Evolutionary conservation across 2,888 invertebrate species (phyloP).

Genomic region (Eugnorisma glareosa): DNA sequence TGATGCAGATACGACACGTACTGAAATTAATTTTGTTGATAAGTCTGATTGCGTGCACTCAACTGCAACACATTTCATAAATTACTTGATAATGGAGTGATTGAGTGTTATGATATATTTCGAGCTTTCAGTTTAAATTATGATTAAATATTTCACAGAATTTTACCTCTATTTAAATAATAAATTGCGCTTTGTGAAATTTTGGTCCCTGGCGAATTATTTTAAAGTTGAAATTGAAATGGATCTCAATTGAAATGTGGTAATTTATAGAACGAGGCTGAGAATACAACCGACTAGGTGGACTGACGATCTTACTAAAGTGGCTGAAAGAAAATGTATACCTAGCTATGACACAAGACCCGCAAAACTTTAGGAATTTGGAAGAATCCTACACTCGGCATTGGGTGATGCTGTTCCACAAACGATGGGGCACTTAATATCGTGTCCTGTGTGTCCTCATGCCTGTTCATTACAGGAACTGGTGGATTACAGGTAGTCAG

Average conservation of each 20-base stretch:
- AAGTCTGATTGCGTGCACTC: constrained; percentile 47
- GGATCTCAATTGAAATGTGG: neutral
- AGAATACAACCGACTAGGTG: no score
- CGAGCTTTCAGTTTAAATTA: constrained; percentile 8
- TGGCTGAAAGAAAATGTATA: neutral
- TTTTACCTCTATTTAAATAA: neutral
- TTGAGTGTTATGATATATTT: constrained; percentile 22
- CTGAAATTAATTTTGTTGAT: constrained; percentile 55
- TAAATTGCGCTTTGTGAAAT: neutral
- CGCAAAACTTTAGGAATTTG: no score
- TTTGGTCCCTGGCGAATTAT: neutral
- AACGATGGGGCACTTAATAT: neutral
- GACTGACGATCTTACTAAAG: neutral
- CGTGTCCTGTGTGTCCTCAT: no score
- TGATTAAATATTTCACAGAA: neutral
- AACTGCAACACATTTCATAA: constrained; percentile 43
- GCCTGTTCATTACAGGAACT: no score
- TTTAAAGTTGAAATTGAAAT: neutral
- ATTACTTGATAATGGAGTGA: constrained; percentile 32
- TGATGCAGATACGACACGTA: constrained; percentile 15
- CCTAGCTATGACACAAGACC: no score
- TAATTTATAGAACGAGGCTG: neutral
- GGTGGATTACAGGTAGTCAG: no score
- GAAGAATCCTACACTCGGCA: neutral
- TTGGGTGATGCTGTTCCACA: neutral